Percentiles rank a stretch among this genome's conserved stretches.
Conservation (phyloP, 30 jellyfish, hydroid and myxozoan genomes). For the Morbakka virulenta region DNA sequence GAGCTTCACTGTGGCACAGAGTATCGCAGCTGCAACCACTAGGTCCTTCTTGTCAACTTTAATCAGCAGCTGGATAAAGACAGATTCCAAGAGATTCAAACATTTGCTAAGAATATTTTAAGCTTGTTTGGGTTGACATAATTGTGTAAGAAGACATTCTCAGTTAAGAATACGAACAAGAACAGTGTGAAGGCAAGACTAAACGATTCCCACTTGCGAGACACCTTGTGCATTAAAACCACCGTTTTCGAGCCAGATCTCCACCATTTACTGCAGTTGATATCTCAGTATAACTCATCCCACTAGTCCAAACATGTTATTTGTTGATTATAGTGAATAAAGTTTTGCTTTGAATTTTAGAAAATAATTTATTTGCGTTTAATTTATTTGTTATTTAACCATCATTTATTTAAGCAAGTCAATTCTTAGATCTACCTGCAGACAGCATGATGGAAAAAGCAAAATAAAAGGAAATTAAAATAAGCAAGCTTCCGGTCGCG, state of each 20-base stretch:
- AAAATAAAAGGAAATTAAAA: too few relatives aligned
- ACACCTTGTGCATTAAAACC: background rate
- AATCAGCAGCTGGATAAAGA: background rate
- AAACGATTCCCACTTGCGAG: background rate
- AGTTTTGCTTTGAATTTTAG: too few relatives aligned
- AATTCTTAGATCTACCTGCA: too few relatives aligned
- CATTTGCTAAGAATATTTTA: background rate
- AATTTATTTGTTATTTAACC: too few relatives aligned
- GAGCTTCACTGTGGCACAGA: background rate
- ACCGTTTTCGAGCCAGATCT: background rate
- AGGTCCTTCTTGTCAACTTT: background rate
- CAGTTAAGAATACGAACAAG: background rate
- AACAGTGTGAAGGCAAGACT: background rate
- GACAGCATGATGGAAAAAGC: too few relatives aligned
- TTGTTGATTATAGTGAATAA: too few relatives aligned
- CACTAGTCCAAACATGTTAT: too few relatives aligned
- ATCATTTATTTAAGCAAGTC: too few relatives aligned
- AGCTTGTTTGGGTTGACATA: background rate
- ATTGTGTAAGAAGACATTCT: background rate
- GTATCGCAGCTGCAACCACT: background rate
- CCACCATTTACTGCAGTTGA: background rate
- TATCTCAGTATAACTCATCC: too few relatives aligned
- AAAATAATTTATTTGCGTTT: too few relatives aligned
- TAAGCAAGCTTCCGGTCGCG: too few relatives aligned
- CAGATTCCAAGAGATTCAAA: background rate